Evolutionary conservation across 2,888 invertebrate genomes (phyloP).

Genomic region (Microdon myrmicae): DNA sequence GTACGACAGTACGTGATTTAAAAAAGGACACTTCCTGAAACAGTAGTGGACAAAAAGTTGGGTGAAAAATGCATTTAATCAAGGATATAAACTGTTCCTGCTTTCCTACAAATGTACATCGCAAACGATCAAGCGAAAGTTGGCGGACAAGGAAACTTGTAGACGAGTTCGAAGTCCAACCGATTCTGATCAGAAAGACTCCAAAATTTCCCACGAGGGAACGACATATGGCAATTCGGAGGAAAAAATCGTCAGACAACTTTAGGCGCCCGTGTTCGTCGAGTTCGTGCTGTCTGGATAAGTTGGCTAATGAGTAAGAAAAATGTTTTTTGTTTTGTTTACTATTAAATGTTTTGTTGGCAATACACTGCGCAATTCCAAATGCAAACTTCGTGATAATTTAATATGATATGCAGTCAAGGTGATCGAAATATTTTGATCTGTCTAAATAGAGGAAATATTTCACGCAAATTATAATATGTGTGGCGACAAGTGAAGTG

Average conservation of each 20-base stretch:
- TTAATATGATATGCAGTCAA: too few relatives aligned
- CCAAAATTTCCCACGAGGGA: slow-evolving; percentile 77
- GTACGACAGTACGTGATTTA: slow-evolving; percentile 1
- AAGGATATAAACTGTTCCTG: slow-evolving; percentile 24
- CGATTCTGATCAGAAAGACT: slow-evolving; percentile 68
- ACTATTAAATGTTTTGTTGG: background rate
- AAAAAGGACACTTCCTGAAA: background rate
- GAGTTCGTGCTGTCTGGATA: slow-evolving; percentile 42
- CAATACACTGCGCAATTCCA: too few relatives aligned
- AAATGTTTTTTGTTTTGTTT: slow-evolving; percentile 7
- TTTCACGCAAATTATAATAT: too few relatives aligned
- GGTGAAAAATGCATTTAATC: slow-evolving; percentile 40
- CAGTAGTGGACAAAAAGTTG: background rate
- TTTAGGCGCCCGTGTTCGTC: slow-evolving; percentile 36
- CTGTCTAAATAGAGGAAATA: slow-evolving; percentile 8
- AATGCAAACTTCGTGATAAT: too few relatives aligned
- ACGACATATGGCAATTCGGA: slow-evolving; percentile 74
- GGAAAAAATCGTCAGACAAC: slow-evolving; percentile 67
- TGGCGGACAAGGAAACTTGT: slow-evolving; percentile 3
- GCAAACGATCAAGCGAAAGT: slow-evolving; percentile 24
- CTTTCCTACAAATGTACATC: slow-evolving; percentile 1
- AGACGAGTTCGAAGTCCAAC: slow-evolving; percentile 60
- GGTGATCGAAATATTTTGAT: too few relatives aligned
- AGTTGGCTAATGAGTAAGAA: slow-evolving; percentile 43
- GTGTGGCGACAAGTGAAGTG: too few relatives aligned